phyloP scores from a whole-genome alignment of 2,113 vertebrate species.

The Sigmodon hispidus region DNA sequence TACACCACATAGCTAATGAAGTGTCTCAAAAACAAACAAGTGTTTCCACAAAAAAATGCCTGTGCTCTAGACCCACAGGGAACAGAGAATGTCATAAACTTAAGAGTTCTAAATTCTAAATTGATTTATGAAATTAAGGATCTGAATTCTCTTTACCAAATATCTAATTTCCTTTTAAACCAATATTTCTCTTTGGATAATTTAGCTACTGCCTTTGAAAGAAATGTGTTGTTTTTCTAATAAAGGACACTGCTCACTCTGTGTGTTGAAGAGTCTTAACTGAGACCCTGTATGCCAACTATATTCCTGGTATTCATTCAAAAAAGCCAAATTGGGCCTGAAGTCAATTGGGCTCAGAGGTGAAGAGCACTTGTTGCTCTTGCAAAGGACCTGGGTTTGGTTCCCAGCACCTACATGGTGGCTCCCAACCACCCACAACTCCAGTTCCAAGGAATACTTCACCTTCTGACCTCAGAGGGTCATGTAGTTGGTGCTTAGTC shows the following conservation, averaged over 20 bases:
- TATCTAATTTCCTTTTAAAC: background rate
- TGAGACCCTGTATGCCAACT: background rate
- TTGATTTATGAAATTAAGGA: background rate
- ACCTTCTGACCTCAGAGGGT: background rate
- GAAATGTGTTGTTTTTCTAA: slow-evolving; percentile 16
- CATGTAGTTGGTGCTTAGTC: too few relatives aligned
- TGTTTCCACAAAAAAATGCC: background rate
- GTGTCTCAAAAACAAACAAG: background rate
- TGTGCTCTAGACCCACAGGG: background rate
- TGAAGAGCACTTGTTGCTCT: background rate
- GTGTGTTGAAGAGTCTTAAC: background rate
- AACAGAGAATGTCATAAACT: background rate
- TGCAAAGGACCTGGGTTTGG: background rate
- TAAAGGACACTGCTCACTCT: background rate
- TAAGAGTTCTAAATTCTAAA: too few relatives aligned
- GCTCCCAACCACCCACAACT: background rate
- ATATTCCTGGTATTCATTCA: background rate
- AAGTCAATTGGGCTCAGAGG: background rate
- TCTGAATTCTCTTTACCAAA: background rate
- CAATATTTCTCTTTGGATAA: slow-evolving; percentile 16
- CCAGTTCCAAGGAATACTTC: background rate
- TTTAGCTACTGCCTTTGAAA: background rate
- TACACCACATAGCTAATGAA: background rate
- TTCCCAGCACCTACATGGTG: background rate
- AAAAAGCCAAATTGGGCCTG: background rate